Evolutionary conservation across 2,888 invertebrate species (phyloP).

Genomic region (Bombylius discolor): DNA sequence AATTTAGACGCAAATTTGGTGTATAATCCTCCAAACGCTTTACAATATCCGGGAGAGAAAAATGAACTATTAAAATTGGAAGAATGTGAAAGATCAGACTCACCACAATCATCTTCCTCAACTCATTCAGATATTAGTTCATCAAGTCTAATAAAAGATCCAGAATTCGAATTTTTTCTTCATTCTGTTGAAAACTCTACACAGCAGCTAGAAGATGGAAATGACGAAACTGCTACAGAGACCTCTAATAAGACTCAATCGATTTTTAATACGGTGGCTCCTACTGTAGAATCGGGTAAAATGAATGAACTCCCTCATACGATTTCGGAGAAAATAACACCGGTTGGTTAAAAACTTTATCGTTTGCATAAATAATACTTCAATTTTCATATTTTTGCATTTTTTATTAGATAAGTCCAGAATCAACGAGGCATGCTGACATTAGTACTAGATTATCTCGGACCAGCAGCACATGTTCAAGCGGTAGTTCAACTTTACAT

Average conservation of each 20-base stretch:
- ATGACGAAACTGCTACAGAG: conserved; percentile 9
- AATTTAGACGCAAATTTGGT: conserved; percentile 63
- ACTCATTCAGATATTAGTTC: conserved; percentile 57
- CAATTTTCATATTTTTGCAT: background rate
- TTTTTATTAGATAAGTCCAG: conserved; percentile 34
- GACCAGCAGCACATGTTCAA: conserved; percentile 50
- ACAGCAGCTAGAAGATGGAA: conserved; percentile 20
- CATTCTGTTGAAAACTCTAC: conserved; percentile 12
- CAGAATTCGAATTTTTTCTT: conserved; percentile 46
- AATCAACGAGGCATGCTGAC: conserved; percentile 40
- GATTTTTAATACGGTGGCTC: conserved; percentile 10
- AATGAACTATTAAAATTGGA: conserved; percentile 26
- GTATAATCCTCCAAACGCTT: conserved; percentile 80
- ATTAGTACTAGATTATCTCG: conserved; percentile 46
- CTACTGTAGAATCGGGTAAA: conserved; percentile 8
- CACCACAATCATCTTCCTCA: conserved; percentile 63
- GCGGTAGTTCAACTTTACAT: conserved; percentile 31
- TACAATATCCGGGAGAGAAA: conserved; percentile 67
- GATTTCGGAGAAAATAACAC: conserved; percentile 16
- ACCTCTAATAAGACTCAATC: too few species aligned
- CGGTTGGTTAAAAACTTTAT: conserved; percentile 20
- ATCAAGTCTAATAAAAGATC: conserved; percentile 55
- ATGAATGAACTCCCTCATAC: too few species aligned
- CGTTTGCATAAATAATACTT: background rate
- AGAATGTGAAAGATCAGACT: conserved; percentile 45